These are phyloP conservation scores for Sclerurus mexicanus DNA, from an alignment of 2,113 vertebrate species.

Conservation along the genomic window DNA sequence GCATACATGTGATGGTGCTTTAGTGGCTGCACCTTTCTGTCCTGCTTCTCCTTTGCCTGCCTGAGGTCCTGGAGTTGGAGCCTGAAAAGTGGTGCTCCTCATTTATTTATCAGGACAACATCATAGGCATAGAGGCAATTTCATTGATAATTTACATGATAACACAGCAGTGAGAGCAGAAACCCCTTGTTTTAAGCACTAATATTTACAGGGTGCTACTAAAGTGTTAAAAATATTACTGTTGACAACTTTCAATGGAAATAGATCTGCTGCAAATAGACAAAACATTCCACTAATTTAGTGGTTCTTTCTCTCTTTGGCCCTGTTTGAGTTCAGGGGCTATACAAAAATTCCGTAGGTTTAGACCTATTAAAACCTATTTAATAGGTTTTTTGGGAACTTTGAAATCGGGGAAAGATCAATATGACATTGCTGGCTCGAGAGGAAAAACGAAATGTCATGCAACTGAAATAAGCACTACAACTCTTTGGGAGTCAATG, in stretches of 20 bases:
- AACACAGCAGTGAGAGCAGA: background rate
- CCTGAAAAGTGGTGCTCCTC: background rate
- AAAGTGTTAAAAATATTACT: background rate
- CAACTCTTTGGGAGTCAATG: background rate
- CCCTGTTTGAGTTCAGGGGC: background rate
- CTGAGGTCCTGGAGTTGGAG: background rate
- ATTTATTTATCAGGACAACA: background rate
- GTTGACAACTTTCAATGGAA: background rate
- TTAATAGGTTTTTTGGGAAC: constrained; percentile 19
- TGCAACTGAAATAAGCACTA: constrained; percentile 10
- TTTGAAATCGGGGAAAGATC: constrained; percentile 10
- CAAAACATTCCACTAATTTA: background rate
- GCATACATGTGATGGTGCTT: fast-evolving
- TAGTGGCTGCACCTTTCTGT: background rate
- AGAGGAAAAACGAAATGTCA: constrained; percentile 35
- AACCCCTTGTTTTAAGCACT: background rate
- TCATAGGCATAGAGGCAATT: background rate
- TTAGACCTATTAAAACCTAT: background rate
- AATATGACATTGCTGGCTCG: background rate
- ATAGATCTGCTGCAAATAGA: background rate
- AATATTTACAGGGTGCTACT: background rate
- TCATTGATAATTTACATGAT: background rate
- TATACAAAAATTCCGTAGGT: background rate
- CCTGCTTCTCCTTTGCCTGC: background rate
- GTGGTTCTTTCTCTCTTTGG: background rate